Evolutionary conservation across 1,140 invertebrate species (phyloP), one percentile per base, ranked within the genome.

Genomic region (Gryllus bimaculatus): DNA sequence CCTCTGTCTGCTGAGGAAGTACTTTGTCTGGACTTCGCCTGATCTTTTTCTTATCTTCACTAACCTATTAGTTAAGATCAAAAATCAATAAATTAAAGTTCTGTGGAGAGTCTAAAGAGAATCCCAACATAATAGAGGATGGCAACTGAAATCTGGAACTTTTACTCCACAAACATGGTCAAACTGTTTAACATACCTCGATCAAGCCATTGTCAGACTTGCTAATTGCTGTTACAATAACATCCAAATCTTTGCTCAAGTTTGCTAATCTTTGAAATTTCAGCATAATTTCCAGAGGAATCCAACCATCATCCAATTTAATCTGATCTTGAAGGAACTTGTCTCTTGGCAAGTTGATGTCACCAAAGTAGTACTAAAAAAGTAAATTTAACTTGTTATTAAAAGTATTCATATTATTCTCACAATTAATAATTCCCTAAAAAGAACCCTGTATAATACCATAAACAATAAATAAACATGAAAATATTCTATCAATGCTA

Each of bases 271-370:
- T 89, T 83, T 98, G 97, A 83, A 98, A 99, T 80, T 92, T 97
- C 48, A 95, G 87, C 86, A 99, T 90, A 1, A 93, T 90, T 0
- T 93, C 90, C 66, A 98, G 84, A 4, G 94, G 90, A 47, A 99
- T 89, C 96, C 96, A 98, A 10, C 97, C 97, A 82, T 96, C 91
- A 82, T 97, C 93, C 80, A 93, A 86, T 82, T 92, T 93, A 3
- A 94, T 90, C 86, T 97, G 91, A 81, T 95, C 92, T 81, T 91
- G 91, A 6, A 98, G 86, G 84, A 98, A 98, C 84, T 95, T 97
- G 84, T 99, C 97, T 81, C 91, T 90, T 8, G 92, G 90, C 74
- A 98, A 89, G 85, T 98, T 99, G 7, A 93, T 90, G 85, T 99
- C 94, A 79, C 96, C 90, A 86, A 94, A 94, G 80, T 94, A 93